phyloP scores from a whole-genome alignment of 1,140 invertebrate genomes.

The Euwallacea similis region DNA sequence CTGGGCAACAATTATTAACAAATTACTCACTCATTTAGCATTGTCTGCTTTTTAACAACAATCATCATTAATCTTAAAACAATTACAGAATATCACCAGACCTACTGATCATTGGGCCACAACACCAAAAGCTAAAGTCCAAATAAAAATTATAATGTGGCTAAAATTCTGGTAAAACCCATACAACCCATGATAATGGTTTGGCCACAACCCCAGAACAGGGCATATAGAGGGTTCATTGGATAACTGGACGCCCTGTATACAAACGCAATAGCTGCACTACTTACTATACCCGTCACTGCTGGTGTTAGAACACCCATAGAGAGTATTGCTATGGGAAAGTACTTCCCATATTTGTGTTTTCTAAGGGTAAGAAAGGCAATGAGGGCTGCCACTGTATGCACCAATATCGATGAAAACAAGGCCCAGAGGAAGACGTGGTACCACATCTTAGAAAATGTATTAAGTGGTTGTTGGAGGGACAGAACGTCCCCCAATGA shows the following conservation, averaged over 20 bases:
- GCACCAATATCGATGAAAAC: constrained; percentile 90
- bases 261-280: constrained; percentile 91
- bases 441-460: constrained; percentile 92
- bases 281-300: constrained; percentile 85
- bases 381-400: constrained; percentile 81
- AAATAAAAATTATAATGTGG: constrained; percentile 72
- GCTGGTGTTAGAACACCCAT: constrained; percentile 86
- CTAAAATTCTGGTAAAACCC: constrained; percentile 89
- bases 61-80: not conserved
- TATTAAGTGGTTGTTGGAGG: constrained; percentile 62
- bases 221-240: constrained; percentile 87
- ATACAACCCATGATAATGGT: constrained; percentile 85
- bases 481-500: constrained; percentile 65
- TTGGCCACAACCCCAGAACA: constrained; percentile 92
- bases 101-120: not conserved
- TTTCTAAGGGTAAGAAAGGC: constrained; percentile 87
- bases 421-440: constrained; percentile 92
- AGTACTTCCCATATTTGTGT: constrained; percentile 92
- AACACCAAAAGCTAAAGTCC: not conserved
- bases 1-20: not conserved
- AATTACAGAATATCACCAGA: not conserved
- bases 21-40: not conserved
- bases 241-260: constrained; percentile 84
- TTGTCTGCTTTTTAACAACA: not conserved
- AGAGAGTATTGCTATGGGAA: constrained; percentile 81